Percentiles rank a stretch among this genome's conserved stretches.
Conservation (phyloP, 2,797 vertebrate genomes). For the Leptoclinus maculatus region DNA sequence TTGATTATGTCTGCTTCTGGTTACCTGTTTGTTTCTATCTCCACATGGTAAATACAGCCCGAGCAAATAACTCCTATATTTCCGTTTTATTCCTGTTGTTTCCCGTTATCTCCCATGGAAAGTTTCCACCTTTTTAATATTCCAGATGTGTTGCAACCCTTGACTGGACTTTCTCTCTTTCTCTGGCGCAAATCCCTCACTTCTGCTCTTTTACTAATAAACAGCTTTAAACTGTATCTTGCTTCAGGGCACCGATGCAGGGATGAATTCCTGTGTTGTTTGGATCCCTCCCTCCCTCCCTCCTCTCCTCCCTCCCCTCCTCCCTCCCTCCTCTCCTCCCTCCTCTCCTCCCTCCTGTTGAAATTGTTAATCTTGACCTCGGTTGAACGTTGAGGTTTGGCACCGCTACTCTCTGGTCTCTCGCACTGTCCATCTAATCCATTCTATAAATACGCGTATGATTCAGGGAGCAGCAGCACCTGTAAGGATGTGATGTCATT, state of each 20-base stretch:
- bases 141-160: background rate
- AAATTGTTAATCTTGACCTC: slow-evolving; percentile 9
- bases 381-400: slow-evolving; percentile 27
- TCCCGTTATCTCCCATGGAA: background rate
- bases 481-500: background rate
- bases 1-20: background rate
- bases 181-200: slow-evolving; percentile 11
- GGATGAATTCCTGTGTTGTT: slow-evolving; percentile 1
- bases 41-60: background rate
- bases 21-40: background rate
- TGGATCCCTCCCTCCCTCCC: background rate
- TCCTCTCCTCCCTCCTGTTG: background rate
- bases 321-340: background rate
- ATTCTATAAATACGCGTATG: slow-evolving; percentile 32
- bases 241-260: background rate
- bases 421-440: slow-evolving; percentile 25
- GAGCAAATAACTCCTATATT: background rate
- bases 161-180: background rate
- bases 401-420: background rate
- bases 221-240: background rate
- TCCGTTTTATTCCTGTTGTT: background rate
- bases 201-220: background rate
- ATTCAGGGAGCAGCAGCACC: background rate
- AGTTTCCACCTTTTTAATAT: background rate
- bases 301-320: background rate